These are phyloP conservation scores for Clunio marinus DNA, from an alignment of 2,888 invertebrate species.

Conservation along the genomic window DNA sequence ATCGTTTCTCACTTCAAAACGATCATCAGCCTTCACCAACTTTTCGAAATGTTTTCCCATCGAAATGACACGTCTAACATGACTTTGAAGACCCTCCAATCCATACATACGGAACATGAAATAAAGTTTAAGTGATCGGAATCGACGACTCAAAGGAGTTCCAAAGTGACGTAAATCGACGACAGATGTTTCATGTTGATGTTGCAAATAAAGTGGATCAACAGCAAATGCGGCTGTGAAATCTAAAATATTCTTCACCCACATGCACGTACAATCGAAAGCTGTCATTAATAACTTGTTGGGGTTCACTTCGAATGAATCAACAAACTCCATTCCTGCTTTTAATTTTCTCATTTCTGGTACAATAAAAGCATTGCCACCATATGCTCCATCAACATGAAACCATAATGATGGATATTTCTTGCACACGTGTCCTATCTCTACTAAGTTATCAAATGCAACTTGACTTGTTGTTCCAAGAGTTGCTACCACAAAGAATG, in stretches of 20 bases:
- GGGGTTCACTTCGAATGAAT: slow-evolving; percentile 83
- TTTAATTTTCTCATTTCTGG: slow-evolving; percentile 70
- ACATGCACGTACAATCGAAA: slow-evolving; percentile 80
- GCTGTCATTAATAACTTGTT: slow-evolving; percentile 83
- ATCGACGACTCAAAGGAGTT: slow-evolving; percentile 77
- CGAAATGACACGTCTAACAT: slow-evolving; percentile 76
- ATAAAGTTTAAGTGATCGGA: slow-evolving; percentile 83
- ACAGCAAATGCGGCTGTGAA: slow-evolving; percentile 80
- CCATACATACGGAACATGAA: slow-evolving; percentile 81
- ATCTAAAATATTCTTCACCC: slow-evolving; percentile 72
- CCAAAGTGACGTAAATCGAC: slow-evolving; percentile 80
- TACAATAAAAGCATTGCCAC: slow-evolving; percentile 77
- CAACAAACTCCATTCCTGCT: slow-evolving; percentile 67
- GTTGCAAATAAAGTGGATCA: slow-evolving; percentile 79
- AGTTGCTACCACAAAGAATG: slow-evolving; percentile 78
- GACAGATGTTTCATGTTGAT: slow-evolving; percentile 65
- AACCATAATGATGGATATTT: slow-evolving; percentile 67
- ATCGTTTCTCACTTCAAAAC: slow-evolving; percentile 74
- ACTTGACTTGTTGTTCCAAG: slow-evolving; percentile 80
- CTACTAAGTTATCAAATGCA: slow-evolving; percentile 75
- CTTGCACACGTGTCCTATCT: slow-evolving; percentile 65
- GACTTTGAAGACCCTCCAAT: slow-evolving; percentile 71
- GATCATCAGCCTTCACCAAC: slow-evolving; percentile 61
- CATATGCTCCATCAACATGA: slow-evolving; percentile 85
- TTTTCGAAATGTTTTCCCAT: slow-evolving; percentile 72